Percentiles rank a stretch among this genome's conserved stretches.
Evolutionary conservation across 2,113 vertebrate genomes (phyloP).

Genomic region (Chamaea fasciata): DNA sequence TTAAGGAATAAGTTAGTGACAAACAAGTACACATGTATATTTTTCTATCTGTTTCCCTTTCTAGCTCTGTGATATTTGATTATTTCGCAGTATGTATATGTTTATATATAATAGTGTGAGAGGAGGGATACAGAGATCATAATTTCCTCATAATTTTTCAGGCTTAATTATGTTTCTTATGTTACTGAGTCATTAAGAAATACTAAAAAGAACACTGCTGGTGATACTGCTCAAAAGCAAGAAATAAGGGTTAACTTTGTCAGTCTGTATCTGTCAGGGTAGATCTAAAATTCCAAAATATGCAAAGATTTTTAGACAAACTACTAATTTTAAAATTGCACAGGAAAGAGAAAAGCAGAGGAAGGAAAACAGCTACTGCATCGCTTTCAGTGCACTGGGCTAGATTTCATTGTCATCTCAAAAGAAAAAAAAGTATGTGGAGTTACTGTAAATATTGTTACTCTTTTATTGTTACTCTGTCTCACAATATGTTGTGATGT

Average conservation of each 20-base stretch:
- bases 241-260: background rate
- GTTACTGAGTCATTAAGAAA: background rate
- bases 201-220: background rate
- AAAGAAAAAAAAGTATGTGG: background rate
- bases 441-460: background rate
- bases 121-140: background rate
- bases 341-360: background rate
- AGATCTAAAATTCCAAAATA: background rate
- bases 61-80: background rate
- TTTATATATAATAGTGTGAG: background rate
- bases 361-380: background rate
- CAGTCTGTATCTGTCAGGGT: background rate
- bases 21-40: background rate
- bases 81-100: background rate
- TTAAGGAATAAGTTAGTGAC: background rate
- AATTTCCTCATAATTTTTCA: background rate
- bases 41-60: background rate
- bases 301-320: background rate
- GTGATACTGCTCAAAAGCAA: background rate
- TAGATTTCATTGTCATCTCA: background rate
- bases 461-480: background rate
- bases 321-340: background rate
- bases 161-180: background rate
- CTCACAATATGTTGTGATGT: background rate
- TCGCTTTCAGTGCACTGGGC: background rate